Evolutionary conservation across 2,888 invertebrate genomes (phyloP).

Genomic region (Autographa pulchrina): DNA sequence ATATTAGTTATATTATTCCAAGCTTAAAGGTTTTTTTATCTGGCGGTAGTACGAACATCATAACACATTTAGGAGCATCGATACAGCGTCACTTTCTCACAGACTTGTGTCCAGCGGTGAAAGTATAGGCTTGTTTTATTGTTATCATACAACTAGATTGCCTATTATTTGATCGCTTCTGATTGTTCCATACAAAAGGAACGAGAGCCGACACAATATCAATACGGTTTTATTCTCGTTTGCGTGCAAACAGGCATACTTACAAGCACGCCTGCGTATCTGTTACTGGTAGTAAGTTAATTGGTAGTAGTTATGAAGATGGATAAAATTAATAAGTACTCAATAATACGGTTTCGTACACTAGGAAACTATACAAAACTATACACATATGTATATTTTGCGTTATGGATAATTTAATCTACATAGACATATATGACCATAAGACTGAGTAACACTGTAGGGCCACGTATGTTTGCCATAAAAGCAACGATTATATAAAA

Average conservation of each 20-base stretch:
- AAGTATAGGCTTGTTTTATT: constrained; percentile 51
- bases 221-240: background rate
- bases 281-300: background rate
- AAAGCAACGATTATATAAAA: too few relatives aligned
- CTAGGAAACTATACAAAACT: too few relatives aligned
- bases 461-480: too few relatives aligned
- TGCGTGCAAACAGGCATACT: too few relatives aligned
- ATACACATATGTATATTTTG: too few relatives aligned
- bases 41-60: background rate
- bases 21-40: too few relatives aligned
- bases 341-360: background rate
- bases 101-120: constrained; percentile 35
- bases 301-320: background rate
- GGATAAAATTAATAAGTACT: background rate
- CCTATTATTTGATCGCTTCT: constrained; percentile 20
- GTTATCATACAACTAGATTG: constrained; percentile 37
- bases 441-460: too few relatives aligned
- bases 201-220: background rate
- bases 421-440: too few relatives aligned
- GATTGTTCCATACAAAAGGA: background rate
- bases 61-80: constrained; percentile 27
- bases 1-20: too few relatives aligned
- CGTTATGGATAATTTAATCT: too few relatives aligned
- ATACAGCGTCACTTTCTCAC: constrained; percentile 46
- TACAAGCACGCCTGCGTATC: background rate